phyloP scores from a whole-genome alignment of 2,888 invertebrate genomes.

The Podotricha telesiphe region DNA sequence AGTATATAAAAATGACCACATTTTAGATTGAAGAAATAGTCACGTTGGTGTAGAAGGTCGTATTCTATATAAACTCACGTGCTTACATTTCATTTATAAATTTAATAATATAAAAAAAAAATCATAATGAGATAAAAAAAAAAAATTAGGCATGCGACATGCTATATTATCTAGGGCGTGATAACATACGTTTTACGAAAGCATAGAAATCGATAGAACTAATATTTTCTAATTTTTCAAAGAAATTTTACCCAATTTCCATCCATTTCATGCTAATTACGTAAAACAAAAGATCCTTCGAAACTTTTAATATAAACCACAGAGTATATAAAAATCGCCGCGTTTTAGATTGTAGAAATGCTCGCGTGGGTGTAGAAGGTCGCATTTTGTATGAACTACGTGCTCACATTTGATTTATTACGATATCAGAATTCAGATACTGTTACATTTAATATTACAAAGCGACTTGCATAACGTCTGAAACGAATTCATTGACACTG shows the following conservation, averaged over 20 bases:
- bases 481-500: constrained; percentile 80
- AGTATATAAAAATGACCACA: no score
- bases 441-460: constrained; percentile 40
- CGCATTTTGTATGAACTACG: constrained; percentile 9
- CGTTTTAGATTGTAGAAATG: constrained; percentile 21
- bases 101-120: no score
- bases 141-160: constrained; percentile 74
- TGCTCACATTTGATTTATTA: constrained; percentile 31
- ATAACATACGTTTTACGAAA: constrained; percentile 53
- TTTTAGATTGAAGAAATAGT: constrained; percentile 21
- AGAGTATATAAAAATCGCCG: not conserved
- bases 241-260: not conserved
- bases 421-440: constrained; percentile 23
- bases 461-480: constrained; percentile 51
- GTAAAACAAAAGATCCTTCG: not conserved
- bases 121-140: no score
- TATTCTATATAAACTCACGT: constrained; percentile 7
- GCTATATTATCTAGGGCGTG: constrained; percentile 49
- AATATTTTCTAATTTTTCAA: constrained; percentile 17
- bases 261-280: not conserved
- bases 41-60: constrained; percentile 27
- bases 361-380: constrained; percentile 25
- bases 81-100: constrained; percentile 31
- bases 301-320: not conserved
- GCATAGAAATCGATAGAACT: constrained; percentile 40